Base-by-base conservation (phyloP, 2,888 invertebrate species). In the Nysson spinosus region DNA sequence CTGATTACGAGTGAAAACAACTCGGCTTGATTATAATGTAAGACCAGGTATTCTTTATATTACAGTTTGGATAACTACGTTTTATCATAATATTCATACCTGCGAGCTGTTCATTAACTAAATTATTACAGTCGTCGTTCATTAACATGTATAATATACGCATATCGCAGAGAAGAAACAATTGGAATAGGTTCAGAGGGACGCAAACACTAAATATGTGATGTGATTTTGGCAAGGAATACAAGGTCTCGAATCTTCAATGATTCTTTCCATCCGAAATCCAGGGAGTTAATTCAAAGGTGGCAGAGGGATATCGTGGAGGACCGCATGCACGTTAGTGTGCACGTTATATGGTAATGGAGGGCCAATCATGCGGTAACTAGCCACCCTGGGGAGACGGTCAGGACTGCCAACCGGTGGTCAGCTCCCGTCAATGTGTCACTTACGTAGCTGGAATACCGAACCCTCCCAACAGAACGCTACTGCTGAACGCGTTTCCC, bases 341-440 rank as follows among this genome's bases (percentile, higher is more conserved):
- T 78, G 76, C 76, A 77, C 77, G 75, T 76, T 84, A 71, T 81
- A 86, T 87, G 86, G 85, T 86, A 87, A 86, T 86, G 86, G 85
- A 86, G 83, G 86, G 83, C 86, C 86, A 87, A 87, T 87, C 86
- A 86, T 86, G 87, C 85, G 87, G 86, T 85, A 86, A 86, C 86
- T 83, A 83, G 81, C 81, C 78, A 83, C 86, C 84, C 86, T 73
- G 72, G 86, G 87, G 87, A 85, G 75, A 80, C 81, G 85, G 84
- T 83, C 84, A 83, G 81, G 79, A 71, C 81, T 84, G 84, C 85
- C 84, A 85, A 82, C 82, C 80, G 79, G 85, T 77, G 85, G 85
- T 85, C 85, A 85, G 84, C 76, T 83, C 83, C 83, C 85, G 85
- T 87, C 86, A 87, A 87, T 87, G 85, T 87, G 86, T 87, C 86